Percentiles rank a stretch among this genome's conserved stretches.
phyloP scores from a whole-genome alignment of 1,140 invertebrate genomes.

The Schlechtendalia chinensis region DNA sequence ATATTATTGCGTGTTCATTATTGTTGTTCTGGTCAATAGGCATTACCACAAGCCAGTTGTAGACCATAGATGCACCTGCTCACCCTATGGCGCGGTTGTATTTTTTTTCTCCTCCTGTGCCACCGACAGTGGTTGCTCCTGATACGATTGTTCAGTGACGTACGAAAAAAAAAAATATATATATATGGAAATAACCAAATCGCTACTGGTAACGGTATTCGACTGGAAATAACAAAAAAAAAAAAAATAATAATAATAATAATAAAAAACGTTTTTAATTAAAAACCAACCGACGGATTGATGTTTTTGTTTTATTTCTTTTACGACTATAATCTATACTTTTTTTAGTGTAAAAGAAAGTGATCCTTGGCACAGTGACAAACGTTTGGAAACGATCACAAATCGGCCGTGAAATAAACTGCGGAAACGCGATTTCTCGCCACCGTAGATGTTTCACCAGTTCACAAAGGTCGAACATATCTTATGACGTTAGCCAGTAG shows the following conservation, averaged over 20 bases:
- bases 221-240: background rate
- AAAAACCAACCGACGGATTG: conserved; percentile 6
- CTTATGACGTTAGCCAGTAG: background rate
- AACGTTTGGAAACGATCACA: background rate
- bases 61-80: conserved; percentile 29
- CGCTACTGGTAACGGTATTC: background rate
- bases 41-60: conserved; percentile 17
- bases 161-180: background rate
- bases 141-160: background rate
- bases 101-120: background rate
- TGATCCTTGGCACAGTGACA: background rate
- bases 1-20: background rate
- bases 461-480: conserved; percentile 12
- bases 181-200: background rate
- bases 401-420: conserved; percentile 37
- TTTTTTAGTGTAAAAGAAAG: conserved; percentile 4
- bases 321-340: background rate
- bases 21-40: conserved; percentile 17
- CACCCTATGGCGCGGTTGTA: background rate
- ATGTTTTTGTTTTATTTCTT: conserved; percentile 21
- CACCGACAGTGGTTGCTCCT: conserved; percentile 24
- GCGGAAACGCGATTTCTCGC: conserved; percentile 24
- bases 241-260: no score
- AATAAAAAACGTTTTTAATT: conserved; percentile 33
- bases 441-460: background rate